Conservation (phyloP, 37 sponge, comb jelly and placozoan genomes). For the Beroe ovata region DNA sequence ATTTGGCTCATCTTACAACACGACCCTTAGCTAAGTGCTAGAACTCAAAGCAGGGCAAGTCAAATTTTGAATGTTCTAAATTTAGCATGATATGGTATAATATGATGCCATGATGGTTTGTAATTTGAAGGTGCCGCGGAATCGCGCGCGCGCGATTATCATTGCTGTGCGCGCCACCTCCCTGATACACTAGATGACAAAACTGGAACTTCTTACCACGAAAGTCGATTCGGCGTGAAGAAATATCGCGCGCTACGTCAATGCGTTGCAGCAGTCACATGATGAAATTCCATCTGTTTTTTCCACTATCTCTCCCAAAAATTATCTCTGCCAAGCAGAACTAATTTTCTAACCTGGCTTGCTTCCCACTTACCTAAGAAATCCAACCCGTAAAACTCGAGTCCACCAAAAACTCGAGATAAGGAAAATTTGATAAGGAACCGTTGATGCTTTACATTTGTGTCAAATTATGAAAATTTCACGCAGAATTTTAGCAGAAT, state of each 20-base stretch:
- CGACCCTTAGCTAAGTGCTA: not conserved
- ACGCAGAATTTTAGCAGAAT: too few relatives aligned
- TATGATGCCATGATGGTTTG: too few relatives aligned
- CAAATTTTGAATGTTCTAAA: slow-evolving; percentile 3
- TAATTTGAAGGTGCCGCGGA: slow-evolving; percentile 47
- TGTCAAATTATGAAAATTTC: too few relatives aligned
- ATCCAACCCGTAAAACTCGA: too few relatives aligned
- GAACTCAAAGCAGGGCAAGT: not conserved
- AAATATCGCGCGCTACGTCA: slow-evolving; percentile 18
- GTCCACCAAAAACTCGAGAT: too few relatives aligned
- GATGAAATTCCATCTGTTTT: not conserved
- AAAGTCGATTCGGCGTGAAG: not conserved
- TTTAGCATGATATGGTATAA: not conserved
- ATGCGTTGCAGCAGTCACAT: not conserved
- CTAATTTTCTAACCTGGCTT: too few relatives aligned
- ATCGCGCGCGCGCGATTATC: not conserved
- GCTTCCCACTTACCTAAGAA: too few relatives aligned
- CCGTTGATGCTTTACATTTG: too few relatives aligned
- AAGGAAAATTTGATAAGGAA: too few relatives aligned
- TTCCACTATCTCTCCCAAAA: not conserved
- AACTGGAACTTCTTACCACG: not conserved
- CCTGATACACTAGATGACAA: slow-evolving; percentile 58
- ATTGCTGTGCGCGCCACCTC: not conserved
- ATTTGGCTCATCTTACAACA: not conserved
- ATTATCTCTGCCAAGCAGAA: too few relatives aligned